Conservation (phyloP, 92 coral and sea anemone genomes). For the Porites evermanni region DNA sequence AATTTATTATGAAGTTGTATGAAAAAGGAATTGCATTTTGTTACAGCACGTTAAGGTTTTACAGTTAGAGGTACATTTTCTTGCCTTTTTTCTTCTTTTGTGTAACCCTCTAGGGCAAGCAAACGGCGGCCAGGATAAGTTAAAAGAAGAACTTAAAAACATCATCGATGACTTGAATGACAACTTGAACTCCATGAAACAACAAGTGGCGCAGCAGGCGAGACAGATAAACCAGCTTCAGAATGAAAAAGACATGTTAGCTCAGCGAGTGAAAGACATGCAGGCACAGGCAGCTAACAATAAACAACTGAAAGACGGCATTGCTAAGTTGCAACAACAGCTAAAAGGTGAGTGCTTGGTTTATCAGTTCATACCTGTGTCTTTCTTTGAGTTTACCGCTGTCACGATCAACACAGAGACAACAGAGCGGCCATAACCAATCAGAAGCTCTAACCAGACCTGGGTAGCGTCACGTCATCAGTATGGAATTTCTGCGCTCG, state of each 20-base stretch:
- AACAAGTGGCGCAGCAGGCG: constrained; percentile 76
- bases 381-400: too few relatives aligned
- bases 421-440: too few relatives aligned
- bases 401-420: too few relatives aligned
- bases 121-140: constrained; percentile 65
- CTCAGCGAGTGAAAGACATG: constrained; percentile 70
- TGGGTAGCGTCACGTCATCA: too few relatives aligned
- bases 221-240: constrained; percentile 75
- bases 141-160: constrained; percentile 86
- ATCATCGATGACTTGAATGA: constrained; percentile 83
- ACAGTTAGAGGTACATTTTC: too few relatives aligned
- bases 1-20: too few relatives aligned
- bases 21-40: too few relatives aligned
- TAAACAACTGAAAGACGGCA: constrained; percentile 60
- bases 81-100: background rate
- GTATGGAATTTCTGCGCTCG: too few relatives aligned
- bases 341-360: constrained; percentile 68
- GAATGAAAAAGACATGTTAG: constrained; percentile 75
- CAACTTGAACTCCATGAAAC: constrained; percentile 73
- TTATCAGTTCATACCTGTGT: background rate
- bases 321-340: constrained; percentile 81
- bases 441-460: too few relatives aligned
- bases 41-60: background rate
- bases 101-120: constrained; percentile 45
- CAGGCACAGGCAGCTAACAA: constrained; percentile 67